phyloP scores from a whole-genome alignment of 2,888 invertebrate genomes.

The Antitype chi region DNA sequence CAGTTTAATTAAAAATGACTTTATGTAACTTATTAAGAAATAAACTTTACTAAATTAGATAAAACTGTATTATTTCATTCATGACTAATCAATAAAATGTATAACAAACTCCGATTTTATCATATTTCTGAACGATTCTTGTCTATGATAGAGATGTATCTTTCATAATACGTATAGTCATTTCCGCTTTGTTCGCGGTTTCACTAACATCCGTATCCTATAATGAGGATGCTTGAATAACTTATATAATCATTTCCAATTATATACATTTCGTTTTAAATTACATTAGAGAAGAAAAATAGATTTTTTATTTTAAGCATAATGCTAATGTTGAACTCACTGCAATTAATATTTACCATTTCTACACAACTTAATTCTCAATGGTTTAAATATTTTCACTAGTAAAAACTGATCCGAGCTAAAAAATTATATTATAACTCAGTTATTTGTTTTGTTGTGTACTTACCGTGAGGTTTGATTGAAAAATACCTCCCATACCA shows the following conservation, averaged over 20 bases:
- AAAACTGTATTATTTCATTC: neutral
- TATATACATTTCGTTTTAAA: neutral
- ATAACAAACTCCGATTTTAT: neutral
- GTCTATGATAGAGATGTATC: constrained; percentile 74
- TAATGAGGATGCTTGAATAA: constrained; percentile 19
- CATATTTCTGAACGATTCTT: constrained; percentile 72
- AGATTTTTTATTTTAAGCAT: neutral
- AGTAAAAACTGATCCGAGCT: neutral
- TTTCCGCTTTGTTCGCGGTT: constrained; percentile 81
- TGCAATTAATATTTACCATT: neutral
- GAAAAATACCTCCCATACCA: neutral
- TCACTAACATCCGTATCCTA: constrained; percentile 76
- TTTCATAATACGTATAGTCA: constrained; percentile 65
- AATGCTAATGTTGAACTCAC: neutral
- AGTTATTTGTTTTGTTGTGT: neutral
- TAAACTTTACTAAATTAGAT: neutral
- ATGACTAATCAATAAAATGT: neutral
- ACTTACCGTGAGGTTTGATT: neutral
- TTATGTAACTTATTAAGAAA: neutral
- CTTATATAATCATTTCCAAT: constrained; percentile 15
- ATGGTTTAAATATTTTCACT: neutral
- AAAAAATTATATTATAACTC: neutral
- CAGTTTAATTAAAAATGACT: neutral
- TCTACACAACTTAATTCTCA: neutral
- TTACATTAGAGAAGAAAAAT: neutral